Evolutionary conservation across 2,797 vertebrate genomes (phyloP), one percentile per base, ranked within the genome.

Genomic region (Oryzias dopingdopingensis): DNA sequence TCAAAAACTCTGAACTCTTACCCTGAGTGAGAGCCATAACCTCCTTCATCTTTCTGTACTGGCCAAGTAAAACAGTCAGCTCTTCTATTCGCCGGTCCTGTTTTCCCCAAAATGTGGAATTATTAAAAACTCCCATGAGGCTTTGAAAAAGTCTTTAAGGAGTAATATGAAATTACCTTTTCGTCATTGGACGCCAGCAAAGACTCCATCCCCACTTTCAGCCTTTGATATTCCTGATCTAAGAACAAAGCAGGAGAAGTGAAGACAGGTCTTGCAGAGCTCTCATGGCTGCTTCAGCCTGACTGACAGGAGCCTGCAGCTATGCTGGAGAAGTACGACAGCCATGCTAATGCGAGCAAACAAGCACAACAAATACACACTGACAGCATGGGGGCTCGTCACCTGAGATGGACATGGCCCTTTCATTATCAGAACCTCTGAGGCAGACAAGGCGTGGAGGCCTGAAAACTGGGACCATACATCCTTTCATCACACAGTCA

Each of bases 41-140:
- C n/a, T 96, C 96, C 81, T 93, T 95, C 59, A 94, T 85, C 62
- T 91, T 94, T 62, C 93, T 93, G 86, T 94, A 96, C 64, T 97
- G 95, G 67, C 87, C 86, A 4, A 99, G 84, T 10, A 98, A 81
- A 0, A 91, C 22, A 0, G 88, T 95, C 68, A 99, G 86, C 74
- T 99, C 96, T 63, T 98, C 94, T 80, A 98, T 98, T n/a, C 95
- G 93, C 0, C 90, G 94, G 66, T 97, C 95, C 97, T 99, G 84
- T 76, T 2, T 3, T 16, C 41, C 56, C 14, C 32, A 41, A 32
- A 1, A 4, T 14, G 49, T 15, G 4, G 22, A 45, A 14, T 22
- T 13, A 12, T 20, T 14, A 1, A 6, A 22, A 46, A 20, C 4
- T 20, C 20, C 18, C 12, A 18, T 46, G 18, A 13, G 18, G 2